Evolutionary conservation across 2,888 invertebrate genomes (phyloP).

Genomic region (Ophion ellenae): DNA sequence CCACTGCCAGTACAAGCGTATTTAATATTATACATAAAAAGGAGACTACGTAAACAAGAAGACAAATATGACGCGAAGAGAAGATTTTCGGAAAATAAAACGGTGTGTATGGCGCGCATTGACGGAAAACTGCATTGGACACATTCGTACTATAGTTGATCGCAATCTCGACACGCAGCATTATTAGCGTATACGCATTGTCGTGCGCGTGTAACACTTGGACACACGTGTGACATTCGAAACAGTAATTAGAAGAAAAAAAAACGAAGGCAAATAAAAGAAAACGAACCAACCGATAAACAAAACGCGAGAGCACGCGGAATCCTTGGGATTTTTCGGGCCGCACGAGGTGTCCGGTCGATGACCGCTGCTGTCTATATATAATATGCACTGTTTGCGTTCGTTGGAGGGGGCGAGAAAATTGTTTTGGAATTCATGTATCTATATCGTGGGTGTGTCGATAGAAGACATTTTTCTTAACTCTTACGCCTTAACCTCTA

Average conservation of each 20-base stretch:
- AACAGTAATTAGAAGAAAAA: not conserved
- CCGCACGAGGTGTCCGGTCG: not conserved
- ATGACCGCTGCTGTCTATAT: not conserved
- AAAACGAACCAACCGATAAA: not conserved
- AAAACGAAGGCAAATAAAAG: not conserved
- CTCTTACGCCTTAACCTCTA: not conserved
- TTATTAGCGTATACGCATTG: constrained; percentile 12
- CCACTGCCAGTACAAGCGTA: constrained; percentile 80
- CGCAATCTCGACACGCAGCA: constrained; percentile 37
- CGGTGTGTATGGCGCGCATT: constrained; percentile 6
- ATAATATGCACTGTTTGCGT: constrained; percentile 3
- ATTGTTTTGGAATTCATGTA: not conserved
- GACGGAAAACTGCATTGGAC: constrained; percentile 20
- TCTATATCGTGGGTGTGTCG: constrained; percentile 13
- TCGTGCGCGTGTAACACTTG: not conserved
- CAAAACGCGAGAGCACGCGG: not conserved
- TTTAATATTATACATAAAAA: constrained; percentile 65
- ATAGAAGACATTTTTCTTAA: not conserved
- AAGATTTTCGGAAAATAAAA: constrained; percentile 21
- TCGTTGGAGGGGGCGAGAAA: not conserved
- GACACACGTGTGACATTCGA: too few species aligned
- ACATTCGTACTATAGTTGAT: constrained; percentile 47
- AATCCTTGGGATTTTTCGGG: constrained; percentile 4
- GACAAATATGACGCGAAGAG: constrained; percentile 3
- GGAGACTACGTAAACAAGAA: constrained; percentile 29